phyloP scores from a whole-genome alignment of 2,888 invertebrate genomes.

The Ommatoiulus sabulosus region DNA sequence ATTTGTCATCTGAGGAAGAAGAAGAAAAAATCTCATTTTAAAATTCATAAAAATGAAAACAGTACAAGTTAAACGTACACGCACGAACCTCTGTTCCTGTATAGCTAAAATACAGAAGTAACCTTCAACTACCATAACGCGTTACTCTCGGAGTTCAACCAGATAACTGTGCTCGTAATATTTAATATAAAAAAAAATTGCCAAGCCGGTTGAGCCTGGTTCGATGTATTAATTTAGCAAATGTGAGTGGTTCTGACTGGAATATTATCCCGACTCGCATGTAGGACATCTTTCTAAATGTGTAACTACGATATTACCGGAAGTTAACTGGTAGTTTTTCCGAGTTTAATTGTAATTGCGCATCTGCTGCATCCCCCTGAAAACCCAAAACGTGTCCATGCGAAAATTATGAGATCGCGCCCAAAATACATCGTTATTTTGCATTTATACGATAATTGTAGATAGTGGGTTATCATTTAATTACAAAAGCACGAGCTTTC shows the following conservation, averaged over 20 bases:
- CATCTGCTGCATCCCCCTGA: not conserved
- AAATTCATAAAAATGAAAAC: not conserved
- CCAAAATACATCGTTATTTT: too few species aligned
- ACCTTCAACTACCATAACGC: not conserved
- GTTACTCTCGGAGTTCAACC: not conserved
- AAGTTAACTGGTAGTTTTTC: not conserved
- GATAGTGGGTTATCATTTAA: too few species aligned
- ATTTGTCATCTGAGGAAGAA: constrained; percentile 47
- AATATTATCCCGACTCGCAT: not conserved
- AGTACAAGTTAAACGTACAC: not conserved
- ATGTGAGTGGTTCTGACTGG: not conserved
- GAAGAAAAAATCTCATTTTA: not conserved
- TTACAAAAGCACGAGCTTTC: too few species aligned
- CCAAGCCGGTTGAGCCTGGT: not conserved
- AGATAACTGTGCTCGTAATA: not conserved
- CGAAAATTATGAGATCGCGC: too few species aligned
- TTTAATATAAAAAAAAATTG: not conserved
- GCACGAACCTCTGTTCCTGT: not conserved
- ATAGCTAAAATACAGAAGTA: not conserved
- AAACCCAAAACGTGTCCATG: too few species aligned
- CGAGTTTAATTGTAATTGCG: not conserved
- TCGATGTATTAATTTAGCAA: not conserved
- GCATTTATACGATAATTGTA: too few species aligned
- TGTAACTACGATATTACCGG: too few species aligned
- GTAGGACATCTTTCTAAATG: not conserved